Percentiles rank a stretch among this genome's conserved stretches.
Conservation (phyloP, 2,797 vertebrate genomes). For the Jordanella pulchra region DNA sequence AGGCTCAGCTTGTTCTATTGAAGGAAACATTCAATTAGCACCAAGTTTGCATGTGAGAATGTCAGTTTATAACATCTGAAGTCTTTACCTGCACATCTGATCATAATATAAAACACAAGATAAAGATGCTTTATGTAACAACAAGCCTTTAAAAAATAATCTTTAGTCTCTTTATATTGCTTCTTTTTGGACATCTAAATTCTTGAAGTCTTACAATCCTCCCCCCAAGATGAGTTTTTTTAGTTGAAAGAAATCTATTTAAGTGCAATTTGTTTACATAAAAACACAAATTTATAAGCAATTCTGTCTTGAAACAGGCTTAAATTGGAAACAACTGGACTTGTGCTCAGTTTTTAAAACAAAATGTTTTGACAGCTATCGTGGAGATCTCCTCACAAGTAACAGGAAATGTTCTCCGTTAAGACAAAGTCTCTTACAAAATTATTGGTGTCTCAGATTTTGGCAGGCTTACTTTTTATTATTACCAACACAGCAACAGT, state of each 20-base stretch:
- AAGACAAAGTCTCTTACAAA: not conserved
- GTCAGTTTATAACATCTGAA: slow-evolving; percentile 61
- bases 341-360: too few species aligned
- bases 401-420: not conserved
- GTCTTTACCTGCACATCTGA: not conserved
- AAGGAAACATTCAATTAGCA: slow-evolving; percentile 1
- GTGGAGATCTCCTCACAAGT: not conserved
- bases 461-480: not conserved
- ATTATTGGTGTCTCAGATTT: not conserved
- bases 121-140: not conserved
- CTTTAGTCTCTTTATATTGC: not conserved
- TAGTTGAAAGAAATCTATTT: not conserved
- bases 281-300: not conserved
- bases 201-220: too few species aligned
- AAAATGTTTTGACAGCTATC: too few species aligned
- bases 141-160: not conserved
- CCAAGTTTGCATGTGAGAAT: slow-evolving; percentile 44
- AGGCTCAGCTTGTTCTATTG: slow-evolving; percentile 78
- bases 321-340: too few species aligned
- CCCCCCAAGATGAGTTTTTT: too few species aligned
- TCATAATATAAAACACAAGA: not conserved
- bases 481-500: not conserved
- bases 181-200: not conserved
- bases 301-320: not conserved
- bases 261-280: not conserved